Evolutionary conservation across 2,113 vertebrate genomes (phyloP).

Genomic region (Coryphaenoides rupestris): DNA sequence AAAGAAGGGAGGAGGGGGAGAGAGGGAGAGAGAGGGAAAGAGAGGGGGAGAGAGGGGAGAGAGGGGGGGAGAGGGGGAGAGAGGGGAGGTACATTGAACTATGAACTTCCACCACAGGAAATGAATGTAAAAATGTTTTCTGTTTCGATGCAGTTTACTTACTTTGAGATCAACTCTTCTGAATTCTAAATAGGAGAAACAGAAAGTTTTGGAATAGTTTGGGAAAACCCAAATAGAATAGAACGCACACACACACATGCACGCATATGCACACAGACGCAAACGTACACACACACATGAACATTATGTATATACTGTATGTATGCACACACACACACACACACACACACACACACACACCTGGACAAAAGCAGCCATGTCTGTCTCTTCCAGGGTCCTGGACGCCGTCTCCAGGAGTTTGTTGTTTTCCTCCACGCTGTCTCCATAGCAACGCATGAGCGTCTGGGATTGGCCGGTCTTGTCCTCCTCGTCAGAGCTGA

Average conservation of each 20-base stretch:
- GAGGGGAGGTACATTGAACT: background rate
- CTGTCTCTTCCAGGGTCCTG: constrained; percentile 70
- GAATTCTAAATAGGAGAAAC: constrained; percentile 61
- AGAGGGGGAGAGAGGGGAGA: background rate
- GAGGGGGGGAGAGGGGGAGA: background rate
- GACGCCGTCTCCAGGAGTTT: constrained; percentile 65
- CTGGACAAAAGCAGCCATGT: constrained; percentile 75
- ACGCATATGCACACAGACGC: constrained; percentile 27
- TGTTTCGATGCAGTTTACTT: constrained; percentile 46
- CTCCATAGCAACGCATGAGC: constrained; percentile 55
- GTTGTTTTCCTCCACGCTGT: constrained; percentile 61
- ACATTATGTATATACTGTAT: too few relatives aligned
- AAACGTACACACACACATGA: constrained; percentile 51
- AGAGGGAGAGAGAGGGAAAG: background rate
- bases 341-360: constrained; percentile 29
- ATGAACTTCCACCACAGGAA: too few relatives aligned
- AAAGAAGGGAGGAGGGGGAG: too few relatives aligned
- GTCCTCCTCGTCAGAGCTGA: constrained; percentile 71
- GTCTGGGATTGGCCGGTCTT: constrained; percentile 54
- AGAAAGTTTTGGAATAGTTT: background rate
- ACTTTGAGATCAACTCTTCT: constrained; percentile 69
- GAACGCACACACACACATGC: background rate
- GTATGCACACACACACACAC: background rate
- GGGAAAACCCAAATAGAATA: background rate
- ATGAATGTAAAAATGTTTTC: too few relatives aligned